Evolutionary conservation across 2,888 invertebrate species (phyloP), one percentile per base, ranked within the genome.

Genomic region (Cerastis leucographa): DNA sequence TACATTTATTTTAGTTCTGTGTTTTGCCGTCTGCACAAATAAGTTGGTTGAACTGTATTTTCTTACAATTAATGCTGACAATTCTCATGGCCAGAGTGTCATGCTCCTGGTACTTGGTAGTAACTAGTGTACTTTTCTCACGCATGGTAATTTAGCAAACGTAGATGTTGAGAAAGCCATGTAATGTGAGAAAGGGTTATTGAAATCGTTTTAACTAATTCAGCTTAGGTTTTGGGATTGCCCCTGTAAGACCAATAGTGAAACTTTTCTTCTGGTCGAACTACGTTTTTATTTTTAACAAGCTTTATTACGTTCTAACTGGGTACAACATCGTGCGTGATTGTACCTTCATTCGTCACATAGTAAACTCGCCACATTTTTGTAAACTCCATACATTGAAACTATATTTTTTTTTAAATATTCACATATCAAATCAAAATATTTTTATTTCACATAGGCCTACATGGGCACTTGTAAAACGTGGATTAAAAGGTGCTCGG

Each of bases 61-160:
- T 40, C 56, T 75, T 56, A 69, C 72, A 42, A 59, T 67, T 29
- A 51, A 68, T 62, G 22, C 29, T 65, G 71, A 65, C 78, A 78
- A 71, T 68, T 66, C n/a, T n/a, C 64, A 71, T 19, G 71, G 61
- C 4, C 19, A 71, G 22, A 44, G 3, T 44, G 11, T 25, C 35
- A 46, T 42, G 22, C 42, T 67, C 1, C 5, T 14, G 7, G 22
- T 51, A 49, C 51, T 44, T 54, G 6, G 42, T 40, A 3, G 19
- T 35, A 46, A 22, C 4, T 17, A 7, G 22, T 64, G 14, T 35
- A 22, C 46, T 46, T 62, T 74, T 80, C 74, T 59, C 79, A 70
- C 54, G 54, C 40, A 8, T 56, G 51, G 40, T n/a, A 54, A 11
- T n/a, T n/a, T 62, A 40, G 22, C 12, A 51, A 74, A 29, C 1